A percentile compares a stretch with the other conserved stretches of the same genome.
Conservation (phyloP, 2,797 vertebrate species). For the Saguinus oedipus region DNA sequence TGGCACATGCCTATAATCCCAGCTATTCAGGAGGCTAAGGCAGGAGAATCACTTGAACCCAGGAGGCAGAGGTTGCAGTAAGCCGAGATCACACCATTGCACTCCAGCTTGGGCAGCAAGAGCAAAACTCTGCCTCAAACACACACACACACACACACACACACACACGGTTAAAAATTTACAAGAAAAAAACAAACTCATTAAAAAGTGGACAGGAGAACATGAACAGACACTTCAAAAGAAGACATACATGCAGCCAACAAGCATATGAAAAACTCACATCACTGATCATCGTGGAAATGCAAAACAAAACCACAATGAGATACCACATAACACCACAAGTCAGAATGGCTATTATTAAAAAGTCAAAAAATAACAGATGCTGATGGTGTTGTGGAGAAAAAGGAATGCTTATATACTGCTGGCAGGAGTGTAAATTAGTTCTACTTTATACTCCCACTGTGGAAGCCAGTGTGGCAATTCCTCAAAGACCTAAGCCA, state of each 20-base stretch:
- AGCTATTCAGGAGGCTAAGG: too few relatives aligned
- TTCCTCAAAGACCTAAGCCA: not conserved
- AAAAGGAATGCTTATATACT: not conserved
- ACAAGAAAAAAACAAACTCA: not conserved
- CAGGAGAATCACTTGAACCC: too few relatives aligned
- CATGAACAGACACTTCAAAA: not conserved
- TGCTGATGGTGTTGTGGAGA: not conserved
- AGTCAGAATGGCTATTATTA: not conserved
- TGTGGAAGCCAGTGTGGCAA: not conserved
- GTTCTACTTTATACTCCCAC: not conserved
- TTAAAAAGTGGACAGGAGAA: not conserved
- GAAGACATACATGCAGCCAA: fast-evolving
- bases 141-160: too few relatives aligned
- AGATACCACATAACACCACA: not conserved
- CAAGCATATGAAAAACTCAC: not conserved
- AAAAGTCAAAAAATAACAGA: not conserved
- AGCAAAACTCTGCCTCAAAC: too few relatives aligned
- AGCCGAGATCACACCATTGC: too few relatives aligned
- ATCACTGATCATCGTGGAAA: not conserved
- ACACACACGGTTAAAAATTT: not conserved
- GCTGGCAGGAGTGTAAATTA: not conserved
- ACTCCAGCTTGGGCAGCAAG: too few relatives aligned
- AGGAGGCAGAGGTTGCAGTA: too few relatives aligned
- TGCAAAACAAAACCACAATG: not conserved
- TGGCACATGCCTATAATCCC: too few relatives aligned